phyloP scores from a whole-genome alignment of 2,113 vertebrate genomes.

The Seriola rivoliana region DNA sequence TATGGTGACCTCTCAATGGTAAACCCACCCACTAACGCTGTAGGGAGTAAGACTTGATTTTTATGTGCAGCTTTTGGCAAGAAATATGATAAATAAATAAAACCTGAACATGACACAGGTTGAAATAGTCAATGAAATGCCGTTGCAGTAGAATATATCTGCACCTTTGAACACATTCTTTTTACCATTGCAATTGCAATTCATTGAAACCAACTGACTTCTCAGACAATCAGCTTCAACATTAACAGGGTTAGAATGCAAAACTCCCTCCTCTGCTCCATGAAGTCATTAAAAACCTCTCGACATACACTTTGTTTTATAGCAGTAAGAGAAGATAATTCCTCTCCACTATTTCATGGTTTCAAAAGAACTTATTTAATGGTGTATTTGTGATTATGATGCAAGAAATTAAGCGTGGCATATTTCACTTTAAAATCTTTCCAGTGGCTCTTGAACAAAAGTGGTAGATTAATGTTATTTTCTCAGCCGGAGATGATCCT shows the following conservation, averaged over 20 bases:
- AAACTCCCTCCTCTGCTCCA: neutral
- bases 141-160: neutral
- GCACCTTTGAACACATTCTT: neutral
- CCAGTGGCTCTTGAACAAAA: too few relatives aligned
- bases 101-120: neutral
- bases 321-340: neutral
- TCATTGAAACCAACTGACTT: neutral
- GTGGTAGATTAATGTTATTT: neutral
- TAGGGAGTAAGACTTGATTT: too few relatives aligned
- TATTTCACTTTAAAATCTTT: neutral
- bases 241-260: neutral
- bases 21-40: too few relatives aligned
- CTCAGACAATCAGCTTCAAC: neutral
- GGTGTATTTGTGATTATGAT: neutral
- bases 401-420: neutral
- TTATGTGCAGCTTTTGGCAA: neutral
- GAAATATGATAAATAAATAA: neutral
- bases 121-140: too few relatives aligned
- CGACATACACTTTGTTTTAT: neutral
- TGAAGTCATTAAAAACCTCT: neutral
- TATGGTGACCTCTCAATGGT: too few relatives aligned
- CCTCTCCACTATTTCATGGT: neutral
- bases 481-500: neutral
- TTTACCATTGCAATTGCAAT: neutral
- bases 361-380: neutral